Evolutionary conservation across 2,113 vertebrate genomes (phyloP).

Genomic region (Nipponia nippon): DNA sequence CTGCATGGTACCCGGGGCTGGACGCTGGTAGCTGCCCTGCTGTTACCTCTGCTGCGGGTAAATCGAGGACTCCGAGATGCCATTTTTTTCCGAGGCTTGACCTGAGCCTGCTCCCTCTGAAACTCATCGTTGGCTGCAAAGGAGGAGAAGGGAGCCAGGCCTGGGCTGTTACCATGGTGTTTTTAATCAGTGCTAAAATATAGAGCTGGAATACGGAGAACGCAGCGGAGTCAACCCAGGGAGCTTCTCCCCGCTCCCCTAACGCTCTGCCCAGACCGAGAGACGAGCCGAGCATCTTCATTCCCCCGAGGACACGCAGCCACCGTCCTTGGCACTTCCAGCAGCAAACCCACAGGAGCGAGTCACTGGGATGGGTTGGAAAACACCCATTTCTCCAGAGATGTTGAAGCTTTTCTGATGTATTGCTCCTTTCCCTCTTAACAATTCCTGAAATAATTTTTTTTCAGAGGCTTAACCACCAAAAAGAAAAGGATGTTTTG

Average conservation of each 20-base stretch:
- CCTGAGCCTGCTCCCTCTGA: not conserved
- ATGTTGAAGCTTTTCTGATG: not conserved
- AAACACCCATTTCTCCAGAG: not conserved
- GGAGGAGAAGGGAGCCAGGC: not conserved
- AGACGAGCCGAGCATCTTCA: not conserved
- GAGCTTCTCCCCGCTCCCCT: not conserved
- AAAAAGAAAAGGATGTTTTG: not conserved
- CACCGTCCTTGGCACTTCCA: not conserved
- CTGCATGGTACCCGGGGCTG: fast-evolving
- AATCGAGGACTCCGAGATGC: not conserved
- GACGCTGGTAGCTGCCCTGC: not conserved
- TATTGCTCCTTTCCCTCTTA: not conserved
- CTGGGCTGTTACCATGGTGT: fast-evolving
- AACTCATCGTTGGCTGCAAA: not conserved
- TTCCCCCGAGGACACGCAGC: fast-evolving
- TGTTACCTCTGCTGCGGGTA: not conserved
- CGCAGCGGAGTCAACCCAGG: fast-evolving
- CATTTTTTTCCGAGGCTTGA: not conserved
- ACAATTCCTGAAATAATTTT: not conserved
- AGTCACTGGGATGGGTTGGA: not conserved
- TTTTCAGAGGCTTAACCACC: not conserved
- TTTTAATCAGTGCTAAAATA: not conserved
- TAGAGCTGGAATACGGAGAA: not conserved
- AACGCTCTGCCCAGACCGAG: fast-evolving
- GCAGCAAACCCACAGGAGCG: not conserved